Evolutionary conservation across 92 coral and sea anemone genomes (phyloP).

Genomic region (Blastomussa wellsi): DNA sequence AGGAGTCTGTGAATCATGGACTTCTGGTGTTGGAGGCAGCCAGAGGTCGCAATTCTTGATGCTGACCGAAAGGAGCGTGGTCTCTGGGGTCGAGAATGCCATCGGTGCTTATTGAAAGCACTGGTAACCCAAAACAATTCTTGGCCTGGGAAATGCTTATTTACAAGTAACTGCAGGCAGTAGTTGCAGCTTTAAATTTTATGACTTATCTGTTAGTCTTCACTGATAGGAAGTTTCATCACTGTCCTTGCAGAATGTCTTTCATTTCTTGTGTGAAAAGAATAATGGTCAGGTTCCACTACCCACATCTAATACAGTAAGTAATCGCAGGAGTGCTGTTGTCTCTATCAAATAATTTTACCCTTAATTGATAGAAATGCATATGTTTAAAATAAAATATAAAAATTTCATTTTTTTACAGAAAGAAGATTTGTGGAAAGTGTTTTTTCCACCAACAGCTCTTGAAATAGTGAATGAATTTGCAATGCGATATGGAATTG

Average conservation of each 20-base stretch:
- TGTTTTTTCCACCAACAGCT: conserved; percentile 79
- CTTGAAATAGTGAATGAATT: conserved; percentile 96
- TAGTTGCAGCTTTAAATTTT: background rate
- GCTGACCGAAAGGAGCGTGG: too few species aligned
- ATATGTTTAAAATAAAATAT: too few species aligned
- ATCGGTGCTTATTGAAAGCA: too few species aligned
- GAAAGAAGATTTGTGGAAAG: conserved; percentile 96
- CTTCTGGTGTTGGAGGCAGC: too few species aligned
- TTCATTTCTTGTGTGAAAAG: conserved; percentile 86
- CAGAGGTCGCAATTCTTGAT: too few species aligned
- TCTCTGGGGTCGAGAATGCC: too few species aligned
- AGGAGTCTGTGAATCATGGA: too few species aligned
- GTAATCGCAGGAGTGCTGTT: conserved; percentile 7
- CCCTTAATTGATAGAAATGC: background rate
- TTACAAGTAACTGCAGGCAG: background rate
- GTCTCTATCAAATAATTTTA: background rate
- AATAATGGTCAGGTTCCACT: conserved; percentile 90
- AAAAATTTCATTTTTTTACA: conserved; percentile 11
- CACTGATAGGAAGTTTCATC: background rate
- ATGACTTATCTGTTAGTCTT: background rate
- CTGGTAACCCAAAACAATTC: background rate
- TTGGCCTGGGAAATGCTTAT: background rate
- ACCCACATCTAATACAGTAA: conserved; percentile 77
- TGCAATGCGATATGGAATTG: conserved; percentile 99
- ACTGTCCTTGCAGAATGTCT: conserved; percentile 67